Conservation (phyloP, 2,113 vertebrate genomes). For the Irena cyanogastra region DNA sequence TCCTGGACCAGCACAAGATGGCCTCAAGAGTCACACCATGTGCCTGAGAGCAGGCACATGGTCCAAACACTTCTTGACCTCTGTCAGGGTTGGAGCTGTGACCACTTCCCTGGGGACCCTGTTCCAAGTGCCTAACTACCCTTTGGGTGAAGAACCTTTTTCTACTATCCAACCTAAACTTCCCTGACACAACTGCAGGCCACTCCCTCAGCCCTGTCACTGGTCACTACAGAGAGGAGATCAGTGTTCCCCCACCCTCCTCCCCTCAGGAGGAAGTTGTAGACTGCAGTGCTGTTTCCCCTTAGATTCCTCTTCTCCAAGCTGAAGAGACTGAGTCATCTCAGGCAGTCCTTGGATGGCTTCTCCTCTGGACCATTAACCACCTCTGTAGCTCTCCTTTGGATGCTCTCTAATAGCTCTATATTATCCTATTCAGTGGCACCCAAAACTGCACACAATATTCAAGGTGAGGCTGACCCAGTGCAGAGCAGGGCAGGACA, state of each 20-base stretch:
- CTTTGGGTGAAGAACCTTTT: background rate
- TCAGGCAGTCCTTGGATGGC: background rate
- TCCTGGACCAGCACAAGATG: background rate
- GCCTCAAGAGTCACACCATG: background rate
- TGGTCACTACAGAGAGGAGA: background rate
- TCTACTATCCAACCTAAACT: background rate
- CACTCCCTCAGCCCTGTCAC: background rate
- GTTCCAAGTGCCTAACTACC: background rate
- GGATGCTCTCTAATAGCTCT: background rate
- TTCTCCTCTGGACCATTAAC: background rate
- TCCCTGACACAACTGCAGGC: background rate
- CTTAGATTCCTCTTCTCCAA: background rate
- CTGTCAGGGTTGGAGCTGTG: background rate
- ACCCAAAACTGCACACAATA: accelerated
- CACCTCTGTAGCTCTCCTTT: background rate
- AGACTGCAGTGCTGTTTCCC: background rate
- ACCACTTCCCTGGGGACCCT: background rate
- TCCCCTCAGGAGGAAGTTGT: background rate
- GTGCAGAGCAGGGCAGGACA: accelerated
- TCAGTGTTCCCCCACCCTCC: too few relatives aligned
- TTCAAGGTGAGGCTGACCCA: accelerated
- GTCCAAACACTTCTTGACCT: background rate
- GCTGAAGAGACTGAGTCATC: background rate
- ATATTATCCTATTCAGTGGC: background rate
- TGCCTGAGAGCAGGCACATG: background rate